These are phyloP conservation scores for Bettongia penicillata DNA, from an alignment of 2,113 vertebrate genomes.

Conservation along the genomic window DNA sequence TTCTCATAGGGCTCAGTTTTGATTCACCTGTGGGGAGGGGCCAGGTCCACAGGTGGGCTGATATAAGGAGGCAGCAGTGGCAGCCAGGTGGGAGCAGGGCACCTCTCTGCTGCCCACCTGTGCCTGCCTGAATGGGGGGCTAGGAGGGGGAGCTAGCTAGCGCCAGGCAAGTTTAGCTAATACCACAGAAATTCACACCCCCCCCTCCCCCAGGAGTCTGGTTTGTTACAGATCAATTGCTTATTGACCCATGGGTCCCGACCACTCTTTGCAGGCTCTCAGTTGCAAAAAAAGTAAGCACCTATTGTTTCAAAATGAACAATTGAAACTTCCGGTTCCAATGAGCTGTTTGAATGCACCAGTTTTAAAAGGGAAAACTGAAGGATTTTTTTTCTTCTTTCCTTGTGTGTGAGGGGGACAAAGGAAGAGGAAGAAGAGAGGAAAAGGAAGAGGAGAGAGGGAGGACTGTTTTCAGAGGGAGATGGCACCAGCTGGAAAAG, in stretches of 20 bases:
- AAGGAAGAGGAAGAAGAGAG: neutral
- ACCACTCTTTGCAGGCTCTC: conserved; percentile 37
- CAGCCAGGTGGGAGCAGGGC: neutral
- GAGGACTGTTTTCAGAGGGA: conserved; percentile 43
- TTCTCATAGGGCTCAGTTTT: conserved; percentile 39
- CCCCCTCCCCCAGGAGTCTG: conserved; percentile 12
- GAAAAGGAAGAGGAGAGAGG: conserved; percentile 14
- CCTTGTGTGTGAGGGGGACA: neutral
- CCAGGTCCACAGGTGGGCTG: conserved; percentile 28
- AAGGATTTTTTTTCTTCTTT: neutral
- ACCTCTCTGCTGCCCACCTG: neutral
- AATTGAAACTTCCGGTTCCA: conserved; percentile 60
- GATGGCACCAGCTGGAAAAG: conserved; percentile 73
- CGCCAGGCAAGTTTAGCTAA: conserved; percentile 21
- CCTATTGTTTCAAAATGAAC: conserved; percentile 35
- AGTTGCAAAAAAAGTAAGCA: conserved; percentile 67
- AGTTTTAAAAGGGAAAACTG: conserved; percentile 39
- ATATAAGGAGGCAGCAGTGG: neutral
- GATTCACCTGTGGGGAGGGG: neutral
- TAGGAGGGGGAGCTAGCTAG: neutral
- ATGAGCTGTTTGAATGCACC: conserved; percentile 74
- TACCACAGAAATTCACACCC: conserved; percentile 42
- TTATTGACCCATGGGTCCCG: conserved; percentile 45
- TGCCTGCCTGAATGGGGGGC: neutral
- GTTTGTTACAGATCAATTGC: neutral